Base-by-base conservation (phyloP, 2,797 vertebrate genomes). In the Antennarius maculatus region DNA sequence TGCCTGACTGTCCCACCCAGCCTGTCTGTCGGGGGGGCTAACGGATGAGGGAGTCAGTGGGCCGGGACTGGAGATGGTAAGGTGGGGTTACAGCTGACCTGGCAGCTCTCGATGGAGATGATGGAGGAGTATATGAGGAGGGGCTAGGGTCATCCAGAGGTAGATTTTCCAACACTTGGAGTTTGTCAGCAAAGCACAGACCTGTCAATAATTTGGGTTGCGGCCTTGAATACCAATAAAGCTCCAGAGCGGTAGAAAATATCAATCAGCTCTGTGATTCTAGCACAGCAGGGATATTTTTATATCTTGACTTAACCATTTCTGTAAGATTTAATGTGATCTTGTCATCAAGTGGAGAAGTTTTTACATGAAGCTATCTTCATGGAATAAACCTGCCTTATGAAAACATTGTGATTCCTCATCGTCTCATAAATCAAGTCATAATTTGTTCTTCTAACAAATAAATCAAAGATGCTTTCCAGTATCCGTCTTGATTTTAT, bases 61-160 rank as follows among this genome's bases (percentile, higher is more conserved):
- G 48, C 77, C 61, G 60, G 71, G 64, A 79, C 76, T 77, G 71
- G 58, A 73, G 74, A 83, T 45, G 17, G 80, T 88, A 83, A 86
- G 80, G 79, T 53, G 66, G 66, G 74, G 54, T 72, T 86, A 90
- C 88, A 87, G 87, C 86, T 86, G 87, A 90, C 81, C 84, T 81
- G 79, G 80, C 81, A 80, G 69, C 76, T 76, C 77, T 74, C 74
- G 57, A 47, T 66, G 54, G 64, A 39, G 61, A 77, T 77, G 80
- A 90, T 82, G 71, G 84, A 81, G 45, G 69, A 81, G 64, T 67
- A 69, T 74, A 82, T 71, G 72, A 85, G 66, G 65, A 65, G n/a
- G 31, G 8, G 10, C n/a, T 7, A 56, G 78, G 87, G 86, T 90
- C 84, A 85, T 79, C 61, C 61, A 74, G 71, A 87, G 83, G 84